Evolutionary conservation across 1,140 invertebrate species (phyloP).

Genomic region (Brachionus rubens): DNA sequence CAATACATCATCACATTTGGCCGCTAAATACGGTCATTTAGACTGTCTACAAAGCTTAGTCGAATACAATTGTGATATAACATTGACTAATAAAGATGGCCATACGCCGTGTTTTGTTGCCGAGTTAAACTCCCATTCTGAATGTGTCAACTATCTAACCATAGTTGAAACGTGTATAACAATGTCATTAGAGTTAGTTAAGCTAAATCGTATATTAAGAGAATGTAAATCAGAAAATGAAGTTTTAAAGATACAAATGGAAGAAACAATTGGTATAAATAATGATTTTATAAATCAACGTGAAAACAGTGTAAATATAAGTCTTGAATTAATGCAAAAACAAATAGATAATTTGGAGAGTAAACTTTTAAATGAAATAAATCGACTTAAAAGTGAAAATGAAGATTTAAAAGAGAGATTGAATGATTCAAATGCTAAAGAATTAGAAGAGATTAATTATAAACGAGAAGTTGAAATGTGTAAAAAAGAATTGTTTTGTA

Average conservation of each 20-base stretch:
- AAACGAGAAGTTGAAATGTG: constrained; percentile 30
- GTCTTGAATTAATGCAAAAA: constrained; percentile 28
- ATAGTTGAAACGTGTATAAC: constrained; percentile 38
- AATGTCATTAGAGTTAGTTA: constrained; percentile 14
- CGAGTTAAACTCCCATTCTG: background rate
- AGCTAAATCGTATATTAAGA: background rate
- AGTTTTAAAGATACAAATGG: constrained; percentile 32
- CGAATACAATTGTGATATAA: constrained; percentile 29
- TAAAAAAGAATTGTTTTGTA: constrained; percentile 25
- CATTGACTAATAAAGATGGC: background rate
- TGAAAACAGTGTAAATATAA: constrained; percentile 23
- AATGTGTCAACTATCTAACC: constrained; percentile 43
- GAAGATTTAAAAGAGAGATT: background rate
- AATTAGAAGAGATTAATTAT: background rate
- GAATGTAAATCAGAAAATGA: constrained; percentile 24
- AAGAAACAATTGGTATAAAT: constrained; percentile 42
- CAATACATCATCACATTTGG: constrained; percentile 38
- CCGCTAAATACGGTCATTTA: constrained; percentile 44
- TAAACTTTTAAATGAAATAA: background rate
- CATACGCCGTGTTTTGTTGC: constrained; percentile 34
- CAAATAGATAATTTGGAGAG: constrained; percentile 13
- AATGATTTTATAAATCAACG: constrained; percentile 38
- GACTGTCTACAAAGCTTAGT: constrained; percentile 40
- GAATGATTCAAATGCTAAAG: background rate
- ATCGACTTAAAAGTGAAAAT: constrained; percentile 10